These are phyloP conservation scores for Margarornis squamiger DNA, from an alignment of 2,797 vertebrate species.

Conservation along the genomic window DNA sequence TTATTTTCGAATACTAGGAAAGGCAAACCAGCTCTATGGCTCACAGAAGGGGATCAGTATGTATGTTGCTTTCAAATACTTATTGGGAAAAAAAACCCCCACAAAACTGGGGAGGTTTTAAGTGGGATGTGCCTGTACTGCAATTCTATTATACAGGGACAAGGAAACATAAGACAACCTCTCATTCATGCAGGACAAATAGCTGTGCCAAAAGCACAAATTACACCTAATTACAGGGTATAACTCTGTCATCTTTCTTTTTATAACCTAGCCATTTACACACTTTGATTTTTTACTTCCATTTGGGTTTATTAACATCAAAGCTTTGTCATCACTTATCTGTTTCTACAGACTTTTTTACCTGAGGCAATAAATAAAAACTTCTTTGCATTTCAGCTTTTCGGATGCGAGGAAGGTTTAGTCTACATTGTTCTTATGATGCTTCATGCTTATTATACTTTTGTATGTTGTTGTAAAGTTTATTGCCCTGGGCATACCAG, in stretches of 20 bases:
- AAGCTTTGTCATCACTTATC: constrained; percentile 81
- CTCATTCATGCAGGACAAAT: constrained; percentile 77
- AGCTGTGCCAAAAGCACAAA: constrained; percentile 79
- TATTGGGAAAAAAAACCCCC: background rate
- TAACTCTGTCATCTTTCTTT: constrained; percentile 80
- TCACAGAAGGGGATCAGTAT: background rate
- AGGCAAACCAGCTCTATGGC: background rate
- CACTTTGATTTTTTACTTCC: constrained; percentile 83
- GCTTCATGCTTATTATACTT: constrained; percentile 74
- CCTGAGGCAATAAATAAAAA: constrained; percentile 76
- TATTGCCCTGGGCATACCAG: constrained; percentile 59
- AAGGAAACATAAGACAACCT: constrained; percentile 73
- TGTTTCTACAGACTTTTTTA: constrained; percentile 76
- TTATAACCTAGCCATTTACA: constrained; percentile 77
- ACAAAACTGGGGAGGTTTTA: constrained; percentile 24
- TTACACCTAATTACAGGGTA: constrained; percentile 81
- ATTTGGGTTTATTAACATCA: constrained; percentile 84
- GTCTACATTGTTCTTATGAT: constrained; percentile 66
- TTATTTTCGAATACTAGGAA: constrained; percentile 1
- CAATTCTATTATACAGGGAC: constrained; percentile 61
- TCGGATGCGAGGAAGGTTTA: constrained; percentile 67
- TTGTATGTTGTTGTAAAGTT: constrained; percentile 65
- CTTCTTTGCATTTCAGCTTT: constrained; percentile 73
- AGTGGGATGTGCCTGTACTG: constrained; percentile 43
- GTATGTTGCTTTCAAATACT: constrained; percentile 17